Evolutionary conservation across 2,113 vertebrate species (phyloP), one percentile per base, ranked within the genome.

Genomic region (Rostratula benghalensis): DNA sequence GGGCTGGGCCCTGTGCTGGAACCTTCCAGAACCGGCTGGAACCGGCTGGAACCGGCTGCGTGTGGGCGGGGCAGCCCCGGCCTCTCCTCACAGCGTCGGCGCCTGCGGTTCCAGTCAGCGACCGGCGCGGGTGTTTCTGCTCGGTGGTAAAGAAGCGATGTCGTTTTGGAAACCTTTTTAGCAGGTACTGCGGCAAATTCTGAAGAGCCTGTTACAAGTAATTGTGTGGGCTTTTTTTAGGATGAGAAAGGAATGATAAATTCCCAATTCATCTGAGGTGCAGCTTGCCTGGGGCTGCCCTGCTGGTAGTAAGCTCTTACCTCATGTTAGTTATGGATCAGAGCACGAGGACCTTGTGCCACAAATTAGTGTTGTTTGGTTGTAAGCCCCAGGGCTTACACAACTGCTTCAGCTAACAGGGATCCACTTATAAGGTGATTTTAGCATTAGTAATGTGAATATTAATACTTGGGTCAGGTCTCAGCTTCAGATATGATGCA

Each of bases 91-190:
- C 17, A 23, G 70, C 13, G 6, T 2, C 23, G 7, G 16, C 9
- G 6, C 11, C 45, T 4, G 23, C n/a, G 19, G 25, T 9, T 24
- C 28, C 53, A 0, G 2, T 30, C 25, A 7, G 8, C 7, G 0
- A 16, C 21, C 3, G 13, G 24, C 50, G 9, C 3, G 1, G 22
- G 2, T 24, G 9, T 60, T 60, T 35, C 59, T 60, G 35, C n/a
- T 35, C 10, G 6, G 37, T 16, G 35, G 9, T 4, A 18, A 13
- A 15, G 87, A 41, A 65, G 10, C 5, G 20, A 7, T 11, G 18
- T 3, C 4, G 1, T 37, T 64, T 23, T 1, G 31, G 31, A 51
- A 68, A 15, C 6, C 2, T 7, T 54, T 33, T 22, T 4, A 25
- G 11, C 14, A 16, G 22, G 28, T 6, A 23, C 13, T 3, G 9